A percentile compares a stretch with the other conserved stretches of the same genome.
Evolutionary conservation across 2,888 invertebrate genomes (phyloP).

Genomic region (Epicampocera succincta): DNA sequence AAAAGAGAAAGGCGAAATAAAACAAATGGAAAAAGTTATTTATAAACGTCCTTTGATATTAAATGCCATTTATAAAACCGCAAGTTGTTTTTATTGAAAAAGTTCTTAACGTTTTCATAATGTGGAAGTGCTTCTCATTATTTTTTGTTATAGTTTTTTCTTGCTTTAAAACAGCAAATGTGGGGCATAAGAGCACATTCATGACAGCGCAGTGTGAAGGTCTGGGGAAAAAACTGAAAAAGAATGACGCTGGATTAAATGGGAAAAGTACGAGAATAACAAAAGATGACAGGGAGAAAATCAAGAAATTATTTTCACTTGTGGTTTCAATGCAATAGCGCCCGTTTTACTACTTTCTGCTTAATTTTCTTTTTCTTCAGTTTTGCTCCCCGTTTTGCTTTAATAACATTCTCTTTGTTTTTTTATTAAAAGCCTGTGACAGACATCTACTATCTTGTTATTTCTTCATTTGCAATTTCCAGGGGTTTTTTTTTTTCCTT

Average conservation of each 20-base stretch:
- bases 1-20: constrained; percentile 20
- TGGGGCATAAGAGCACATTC: neutral
- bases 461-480: neutral
- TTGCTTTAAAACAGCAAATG: neutral
- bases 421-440: constrained; percentile 28
- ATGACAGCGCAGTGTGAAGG: constrained; percentile 15
- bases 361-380: constrained; percentile 18
- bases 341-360: constrained; percentile 40
- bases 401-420: constrained; percentile 20
- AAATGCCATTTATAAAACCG: constrained; percentile 59
- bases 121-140: constrained; percentile 1
- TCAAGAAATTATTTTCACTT: constrained; percentile 59
- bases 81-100: constrained; percentile 67
- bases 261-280: neutral
- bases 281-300: constrained; percentile 38
- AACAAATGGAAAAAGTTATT: constrained; percentile 52
- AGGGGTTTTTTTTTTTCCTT: neutral
- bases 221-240: constrained; percentile 3
- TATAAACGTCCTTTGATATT: constrained; percentile 51
- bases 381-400: constrained; percentile 18
- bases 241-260: neutral
- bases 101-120: constrained; percentile 42
- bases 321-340: constrained; percentile 37
- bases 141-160: neutral
- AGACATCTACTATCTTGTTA: no score